Conservation (phyloP, 1,140 invertebrate genomes). For the Dryas iulia region DNA sequence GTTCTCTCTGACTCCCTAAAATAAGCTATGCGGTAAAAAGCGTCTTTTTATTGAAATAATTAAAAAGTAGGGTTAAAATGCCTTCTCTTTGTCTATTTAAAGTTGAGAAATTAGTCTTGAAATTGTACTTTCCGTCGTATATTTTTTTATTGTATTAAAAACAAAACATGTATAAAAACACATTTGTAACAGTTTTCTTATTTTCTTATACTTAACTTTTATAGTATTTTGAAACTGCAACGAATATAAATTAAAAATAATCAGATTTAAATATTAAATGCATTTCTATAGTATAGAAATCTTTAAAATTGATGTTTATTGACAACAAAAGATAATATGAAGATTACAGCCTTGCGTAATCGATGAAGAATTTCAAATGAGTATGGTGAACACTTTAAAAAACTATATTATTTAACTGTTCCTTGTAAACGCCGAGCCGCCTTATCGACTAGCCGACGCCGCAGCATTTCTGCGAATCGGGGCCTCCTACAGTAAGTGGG, state of each 20-base stretch:
- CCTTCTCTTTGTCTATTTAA: slow-evolving; percentile 3
- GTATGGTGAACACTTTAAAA: slow-evolving; percentile 16
- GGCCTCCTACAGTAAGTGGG: slow-evolving; percentile 53
- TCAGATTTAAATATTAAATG: too few species aligned
- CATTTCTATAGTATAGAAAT: too few species aligned
- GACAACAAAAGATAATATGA: neutral
- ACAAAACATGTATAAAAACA: too few species aligned
- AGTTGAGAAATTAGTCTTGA: neutral
- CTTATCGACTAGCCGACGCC: slow-evolving; percentile 48
- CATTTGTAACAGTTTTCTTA: too few species aligned
- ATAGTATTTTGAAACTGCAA: too few species aligned
- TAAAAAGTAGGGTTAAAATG: slow-evolving; percentile 2
- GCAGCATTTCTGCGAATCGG: slow-evolving; percentile 57
- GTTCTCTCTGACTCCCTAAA: too few species aligned
- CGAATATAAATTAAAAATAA: too few species aligned
- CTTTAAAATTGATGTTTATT: neutral
- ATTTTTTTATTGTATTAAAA: neutral
- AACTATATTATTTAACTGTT: slow-evolving; percentile 54
- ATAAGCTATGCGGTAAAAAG: too few species aligned
- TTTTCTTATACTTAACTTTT: too few species aligned
- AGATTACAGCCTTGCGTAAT: neutral
- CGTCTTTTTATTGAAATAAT: too few species aligned
- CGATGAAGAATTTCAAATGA: neutral
- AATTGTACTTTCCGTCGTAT: neutral
- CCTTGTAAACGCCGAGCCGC: slow-evolving; percentile 49